Evolutionary conservation across 1,140 invertebrate genomes (phyloP).

Genomic region (Drosophila albomicans): DNA sequence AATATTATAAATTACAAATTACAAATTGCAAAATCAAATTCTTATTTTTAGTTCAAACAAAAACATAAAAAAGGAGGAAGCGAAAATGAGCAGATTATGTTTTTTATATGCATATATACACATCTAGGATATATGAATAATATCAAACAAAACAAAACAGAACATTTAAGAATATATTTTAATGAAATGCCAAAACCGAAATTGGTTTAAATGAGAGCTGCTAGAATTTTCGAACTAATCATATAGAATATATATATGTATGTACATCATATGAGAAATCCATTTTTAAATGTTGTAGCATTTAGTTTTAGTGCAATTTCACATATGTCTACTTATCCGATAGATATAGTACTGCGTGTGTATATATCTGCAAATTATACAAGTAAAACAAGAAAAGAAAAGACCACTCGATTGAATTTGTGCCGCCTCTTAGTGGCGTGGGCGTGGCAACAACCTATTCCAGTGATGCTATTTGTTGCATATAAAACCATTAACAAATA

Average conservation of each 20-base stretch:
- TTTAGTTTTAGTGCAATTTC: conserved; percentile 83
- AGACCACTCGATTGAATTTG: conserved; percentile 64
- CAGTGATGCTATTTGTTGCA: conserved; percentile 81
- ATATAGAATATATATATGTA: background rate
- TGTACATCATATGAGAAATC: conserved; percentile 40
- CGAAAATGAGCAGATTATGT: conserved; percentile 49
- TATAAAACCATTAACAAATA: conserved; percentile 61
- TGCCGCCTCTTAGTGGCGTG: conserved; percentile 26
- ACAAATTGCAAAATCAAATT: conserved; percentile 61
- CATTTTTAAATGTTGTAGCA: conserved; percentile 82
- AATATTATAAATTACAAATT: conserved; percentile 43
- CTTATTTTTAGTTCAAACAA: conserved; percentile 66
- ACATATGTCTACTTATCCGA: conserved; percentile 66
- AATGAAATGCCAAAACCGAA: conserved; percentile 68
- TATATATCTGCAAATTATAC: conserved; percentile 40
- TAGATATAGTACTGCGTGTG: conserved; percentile 26
- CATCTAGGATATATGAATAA: conserved; percentile 28
- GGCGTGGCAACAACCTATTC: conserved; percentile 69
- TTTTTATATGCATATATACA: conserved; percentile 49
- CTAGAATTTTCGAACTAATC: conserved; percentile 65
- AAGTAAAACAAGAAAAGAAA: conserved; percentile 53
- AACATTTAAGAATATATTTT: conserved; percentile 59
- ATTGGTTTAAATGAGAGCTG: conserved; percentile 67
- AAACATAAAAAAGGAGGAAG: conserved; percentile 10
- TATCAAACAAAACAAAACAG: background rate